Percentiles rank a stretch among this genome's conserved stretches.
Conservation (phyloP, 1,140 invertebrate genomes). For the Geopemphigus sp. region DNA sequence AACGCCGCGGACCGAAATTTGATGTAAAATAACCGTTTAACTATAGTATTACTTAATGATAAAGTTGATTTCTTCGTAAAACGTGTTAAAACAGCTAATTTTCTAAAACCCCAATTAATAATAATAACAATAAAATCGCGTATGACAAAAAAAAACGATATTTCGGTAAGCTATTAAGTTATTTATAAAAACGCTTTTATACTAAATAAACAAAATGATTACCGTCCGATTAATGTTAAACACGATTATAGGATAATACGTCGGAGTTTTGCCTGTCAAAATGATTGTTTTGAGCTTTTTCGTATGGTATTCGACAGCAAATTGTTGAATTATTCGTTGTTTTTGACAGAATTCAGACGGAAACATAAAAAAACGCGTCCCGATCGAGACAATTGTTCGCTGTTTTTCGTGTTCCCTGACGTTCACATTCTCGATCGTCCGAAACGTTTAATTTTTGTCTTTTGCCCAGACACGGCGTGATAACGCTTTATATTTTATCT, state of each 20-base stretch:
- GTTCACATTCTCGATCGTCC: neutral
- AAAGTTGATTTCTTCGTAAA: too few species aligned
- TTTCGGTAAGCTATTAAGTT: too few species aligned
- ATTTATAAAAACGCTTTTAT: too few species aligned
- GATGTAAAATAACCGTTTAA: too few species aligned
- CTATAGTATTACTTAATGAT: too few species aligned
- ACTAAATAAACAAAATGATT: too few species aligned
- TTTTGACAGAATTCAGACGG: neutral
- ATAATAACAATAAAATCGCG: too few species aligned
- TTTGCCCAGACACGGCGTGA: neutral
- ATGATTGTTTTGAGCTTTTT: neutral
- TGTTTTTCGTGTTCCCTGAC: neutral
- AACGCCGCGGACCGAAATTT: too few species aligned
- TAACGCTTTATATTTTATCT: neutral
- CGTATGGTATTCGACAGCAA: neutral
- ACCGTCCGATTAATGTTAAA: too few species aligned
- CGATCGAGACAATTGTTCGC: neutral
- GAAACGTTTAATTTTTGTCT: neutral
- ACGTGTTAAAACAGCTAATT: too few species aligned
- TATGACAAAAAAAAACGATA: too few species aligned
- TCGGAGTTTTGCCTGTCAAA: neutral
- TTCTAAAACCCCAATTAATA: too few species aligned
- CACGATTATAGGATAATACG: neutral
- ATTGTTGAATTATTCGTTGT: conserved; percentile 23
- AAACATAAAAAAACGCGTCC: neutral